Evolutionary conservation across 2,888 invertebrate genomes (phyloP), one percentile per base, ranked within the genome.

Genomic region (Drosophila phalerata): DNA sequence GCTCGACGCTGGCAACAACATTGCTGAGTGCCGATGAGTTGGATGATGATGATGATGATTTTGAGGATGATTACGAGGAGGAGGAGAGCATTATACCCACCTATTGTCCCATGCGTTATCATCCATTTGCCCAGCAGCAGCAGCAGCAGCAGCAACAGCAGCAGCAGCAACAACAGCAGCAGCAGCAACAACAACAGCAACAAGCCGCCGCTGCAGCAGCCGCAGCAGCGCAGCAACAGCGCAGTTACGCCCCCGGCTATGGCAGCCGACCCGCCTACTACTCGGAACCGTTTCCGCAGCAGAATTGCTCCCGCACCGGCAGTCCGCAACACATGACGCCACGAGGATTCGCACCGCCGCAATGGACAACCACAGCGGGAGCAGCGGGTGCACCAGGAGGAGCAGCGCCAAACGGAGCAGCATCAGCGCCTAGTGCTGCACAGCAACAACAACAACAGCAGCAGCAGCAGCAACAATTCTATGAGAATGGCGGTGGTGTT

Each of bases 251-350:
- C 5, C 90, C 90, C 25, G 91, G 90, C 34, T 92, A 92, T 69
- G 90, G 87, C 56, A 88, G 87, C 30, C 83, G 92, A 22, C 92
- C 92, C 61, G 92, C 91, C 81, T 92, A 92, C 77, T 92, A 92
- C 66, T 92, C 93, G 32, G 93, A 93, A 73, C 92, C 93, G 34
- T 92, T 92, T 56, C 92, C 92, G 3, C 93, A 93, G 63, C 92
- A 93, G 72, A 93, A 93, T 64, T 93, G 92, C 72, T 92, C 92
- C 3, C 87, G 92, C 55, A 92, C 93, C 22, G 92, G 91, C 28
- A 88, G 93, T 91, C 94, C 94, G 91, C 94, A 94, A 93, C 94
- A 92, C 63, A 80, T 92, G 80, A 70, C 91, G 56, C 81, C 85
- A 13, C 79, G 84, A 30, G 90, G 88, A 5, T 90, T 90, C 8